phyloP scores from a whole-genome alignment of 53 echinoderm and acorn worm genomes.

The Holothuria scabra region DNA sequence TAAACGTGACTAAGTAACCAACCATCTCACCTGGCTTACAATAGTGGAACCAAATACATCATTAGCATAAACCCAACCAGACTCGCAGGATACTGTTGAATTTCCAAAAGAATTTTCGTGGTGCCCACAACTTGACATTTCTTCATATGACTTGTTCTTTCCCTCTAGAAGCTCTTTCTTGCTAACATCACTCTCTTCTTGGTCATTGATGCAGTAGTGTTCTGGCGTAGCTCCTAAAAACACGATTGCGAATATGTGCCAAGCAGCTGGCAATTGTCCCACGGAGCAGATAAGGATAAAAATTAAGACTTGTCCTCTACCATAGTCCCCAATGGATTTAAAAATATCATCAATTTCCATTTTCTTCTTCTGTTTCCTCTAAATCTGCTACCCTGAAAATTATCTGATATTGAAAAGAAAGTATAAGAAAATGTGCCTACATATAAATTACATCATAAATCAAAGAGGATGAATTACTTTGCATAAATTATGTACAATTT shows the following conservation, averaged over 20 bases:
- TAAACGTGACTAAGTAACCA: not conserved
- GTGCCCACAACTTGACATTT: slow-evolving; percentile 28
- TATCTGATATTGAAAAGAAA: too few relatives aligned
- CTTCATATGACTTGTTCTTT: not conserved
- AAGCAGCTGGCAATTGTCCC: slow-evolving; percentile 25
- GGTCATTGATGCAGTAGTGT: slow-evolving; percentile 56
- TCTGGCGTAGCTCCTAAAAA: slow-evolving; percentile 65
- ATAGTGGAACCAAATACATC: slow-evolving; percentile 70
- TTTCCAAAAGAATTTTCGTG: slow-evolving; percentile 54
- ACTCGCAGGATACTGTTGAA: slow-evolving; percentile 58
- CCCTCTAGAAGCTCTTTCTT: too few relatives aligned
- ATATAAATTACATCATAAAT: too few relatives aligned
- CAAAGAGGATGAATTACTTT: too few relatives aligned
- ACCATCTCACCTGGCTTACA: slow-evolving; percentile 68
- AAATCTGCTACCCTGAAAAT: too few relatives aligned
- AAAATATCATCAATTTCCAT: slow-evolving; percentile 22
- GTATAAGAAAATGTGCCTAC: too few relatives aligned
- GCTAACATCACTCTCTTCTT: slow-evolving; percentile 3
- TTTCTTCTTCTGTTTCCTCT: too few relatives aligned
- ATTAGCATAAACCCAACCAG: slow-evolving; percentile 79
- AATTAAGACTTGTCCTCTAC: slow-evolving; percentile 6
- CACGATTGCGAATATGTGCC: slow-evolving; percentile 25
- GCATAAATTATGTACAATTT: too few relatives aligned
- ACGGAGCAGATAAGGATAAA: slow-evolving; percentile 12
- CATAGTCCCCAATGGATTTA: not conserved